Evolutionary conservation across 2,888 invertebrate genomes (phyloP).

Genomic region (Coleophora flavipennella): DNA sequence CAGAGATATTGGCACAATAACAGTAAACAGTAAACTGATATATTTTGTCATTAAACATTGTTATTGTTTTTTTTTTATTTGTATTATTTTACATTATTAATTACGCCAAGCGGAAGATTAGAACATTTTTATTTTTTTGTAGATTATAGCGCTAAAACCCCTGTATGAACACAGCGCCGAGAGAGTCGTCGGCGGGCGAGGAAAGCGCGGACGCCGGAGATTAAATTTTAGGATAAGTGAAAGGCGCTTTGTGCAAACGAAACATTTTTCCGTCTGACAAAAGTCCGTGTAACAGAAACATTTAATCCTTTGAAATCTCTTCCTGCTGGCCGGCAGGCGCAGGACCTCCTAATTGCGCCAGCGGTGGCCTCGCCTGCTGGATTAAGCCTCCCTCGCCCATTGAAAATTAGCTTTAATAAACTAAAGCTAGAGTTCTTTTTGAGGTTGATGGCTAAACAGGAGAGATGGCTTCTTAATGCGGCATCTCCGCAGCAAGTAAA

Average conservation of each 20-base stretch:
- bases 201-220: no score
- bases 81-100: no score
- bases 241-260: neutral
- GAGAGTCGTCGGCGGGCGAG: no score
- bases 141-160: no score
- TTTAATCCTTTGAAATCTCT: conserved; percentile 54
- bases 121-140: no score
- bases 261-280: conserved; percentile 22
- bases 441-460: conserved; percentile 6
- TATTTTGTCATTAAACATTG: no score
- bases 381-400: conserved; percentile 36
- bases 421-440: conserved; percentile 17
- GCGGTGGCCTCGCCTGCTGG: conserved; percentile 44
- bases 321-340: conserved; percentile 35
- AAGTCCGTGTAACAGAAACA: conserved; percentile 48
- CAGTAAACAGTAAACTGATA: no score
- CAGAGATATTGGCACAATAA: no score
- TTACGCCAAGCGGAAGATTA: no score
- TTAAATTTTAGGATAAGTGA: no score
- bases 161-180: no score
- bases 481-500: conserved; percentile 41
- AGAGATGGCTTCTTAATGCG: conserved; percentile 31
- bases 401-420: conserved; percentile 21
- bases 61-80: no score
- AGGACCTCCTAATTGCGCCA: conserved; percentile 43